A percentile compares a stretch with the other conserved stretches of the same genome.
Conservation (phyloP, 2,113 vertebrate genomes). For the Austrofundulus limnaeus region DNA sequence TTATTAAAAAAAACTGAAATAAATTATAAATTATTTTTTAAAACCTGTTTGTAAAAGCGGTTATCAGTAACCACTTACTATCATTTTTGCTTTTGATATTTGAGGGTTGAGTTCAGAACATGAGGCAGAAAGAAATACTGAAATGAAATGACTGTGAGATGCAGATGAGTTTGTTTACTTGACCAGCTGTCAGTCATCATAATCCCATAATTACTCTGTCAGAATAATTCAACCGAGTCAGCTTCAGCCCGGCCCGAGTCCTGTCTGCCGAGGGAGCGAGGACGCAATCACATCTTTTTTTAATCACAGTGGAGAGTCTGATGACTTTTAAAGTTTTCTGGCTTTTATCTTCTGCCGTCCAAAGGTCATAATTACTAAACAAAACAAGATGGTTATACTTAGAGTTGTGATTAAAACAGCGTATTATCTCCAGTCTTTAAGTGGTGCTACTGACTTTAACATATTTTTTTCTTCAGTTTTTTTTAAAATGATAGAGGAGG, state of each 20-base stretch:
- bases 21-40: background rate
- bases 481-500: no score
- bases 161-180: constrained; percentile 19
- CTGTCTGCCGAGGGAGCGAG: background rate
- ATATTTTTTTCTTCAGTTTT: no score
- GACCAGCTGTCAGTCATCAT: constrained; percentile 23
- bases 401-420: background rate
- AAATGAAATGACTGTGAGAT: constrained; percentile 2
- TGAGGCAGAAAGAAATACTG: background rate
- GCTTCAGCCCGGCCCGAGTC: constrained; percentile 4
- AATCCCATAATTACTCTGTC: constrained; percentile 41
- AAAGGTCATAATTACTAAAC: background rate
- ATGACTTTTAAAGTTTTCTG: background rate
- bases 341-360: background rate
- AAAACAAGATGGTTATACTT: background rate
- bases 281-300: background rate
- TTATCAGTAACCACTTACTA: background rate
- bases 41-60: background rate
- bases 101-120: constrained; percentile 16
- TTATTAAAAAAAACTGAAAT: background rate
- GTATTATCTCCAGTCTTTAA: no score
- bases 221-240: constrained; percentile 19
- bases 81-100: constrained; percentile 2
- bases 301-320: background rate
- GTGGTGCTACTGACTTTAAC: no score